Conservation (phyloP, 2,113 vertebrate species). For the Promerops cafer region DNA sequence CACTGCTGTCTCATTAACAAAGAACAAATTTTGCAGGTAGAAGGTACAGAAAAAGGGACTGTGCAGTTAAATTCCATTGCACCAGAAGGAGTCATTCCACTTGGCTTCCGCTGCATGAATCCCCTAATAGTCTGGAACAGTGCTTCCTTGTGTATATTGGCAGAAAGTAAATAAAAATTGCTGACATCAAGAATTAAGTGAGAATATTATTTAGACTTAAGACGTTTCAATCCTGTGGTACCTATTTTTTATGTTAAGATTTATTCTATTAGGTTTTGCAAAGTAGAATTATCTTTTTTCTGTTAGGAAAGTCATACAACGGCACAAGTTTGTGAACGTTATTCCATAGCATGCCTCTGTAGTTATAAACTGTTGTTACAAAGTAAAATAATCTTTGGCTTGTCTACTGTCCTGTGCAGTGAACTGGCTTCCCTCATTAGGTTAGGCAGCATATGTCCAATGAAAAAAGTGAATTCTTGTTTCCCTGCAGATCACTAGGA, state of each 20-base stretch:
- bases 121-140: slow-evolving; percentile 25
- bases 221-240: not conserved
- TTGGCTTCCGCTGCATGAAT: not conserved
- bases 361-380: not conserved
- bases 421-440: not conserved
- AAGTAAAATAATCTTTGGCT: slow-evolving; percentile 14
- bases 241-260: not conserved
- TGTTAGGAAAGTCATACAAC: not conserved
- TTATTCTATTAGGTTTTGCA: not conserved
- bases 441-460: not conserved
- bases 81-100: slow-evolving; percentile 34
- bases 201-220: not conserved
- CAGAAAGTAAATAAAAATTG: slow-evolving; percentile 41
- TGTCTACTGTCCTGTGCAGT: not conserved
- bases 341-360: not conserved
- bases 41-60: not conserved
- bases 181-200: slow-evolving; percentile 10
- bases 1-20: not conserved
- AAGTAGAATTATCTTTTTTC: not conserved
- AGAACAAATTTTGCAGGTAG: slow-evolving; percentile 32
- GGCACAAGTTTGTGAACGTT: not conserved
- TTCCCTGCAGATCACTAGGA: slow-evolving; percentile 32
- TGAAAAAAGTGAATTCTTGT: not conserved
- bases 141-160: not conserved
- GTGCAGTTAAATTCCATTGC: slow-evolving; percentile 22